Conservation (phyloP, 2,888 invertebrate genomes). For the Brachylomia viminalis region DNA sequence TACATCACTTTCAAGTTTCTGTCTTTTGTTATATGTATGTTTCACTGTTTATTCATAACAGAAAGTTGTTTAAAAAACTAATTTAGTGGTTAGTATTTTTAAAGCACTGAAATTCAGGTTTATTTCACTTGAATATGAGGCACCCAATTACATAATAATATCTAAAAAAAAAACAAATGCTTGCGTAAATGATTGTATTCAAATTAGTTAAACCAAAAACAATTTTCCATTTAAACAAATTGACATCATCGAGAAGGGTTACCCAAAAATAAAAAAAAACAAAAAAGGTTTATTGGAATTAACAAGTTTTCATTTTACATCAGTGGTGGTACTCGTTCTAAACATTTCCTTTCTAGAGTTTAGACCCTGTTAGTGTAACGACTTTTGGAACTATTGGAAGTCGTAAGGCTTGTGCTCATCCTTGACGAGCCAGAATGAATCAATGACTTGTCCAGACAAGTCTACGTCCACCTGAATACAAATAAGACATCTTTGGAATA, state of each 20-base stretch:
- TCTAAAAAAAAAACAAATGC: neutral
- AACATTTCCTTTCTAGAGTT: neutral
- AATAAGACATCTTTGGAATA: neutral
- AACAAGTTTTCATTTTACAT: no score
- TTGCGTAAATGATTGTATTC: constrained; percentile 16
- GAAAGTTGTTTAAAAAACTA: neutral
- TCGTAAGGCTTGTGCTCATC: constrained; percentile 13
- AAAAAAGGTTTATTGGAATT: no score
- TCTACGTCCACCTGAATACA: constrained; percentile 22
- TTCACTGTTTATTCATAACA: neutral
- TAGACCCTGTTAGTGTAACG: no score
- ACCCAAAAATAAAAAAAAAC: no score
- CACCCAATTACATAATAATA: neutral
- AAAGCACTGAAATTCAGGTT: neutral
- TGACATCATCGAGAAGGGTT: neutral
- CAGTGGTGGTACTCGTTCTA: no score
- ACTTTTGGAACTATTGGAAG: neutral
- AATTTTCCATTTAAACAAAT: neutral
- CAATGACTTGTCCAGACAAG: constrained; percentile 2
- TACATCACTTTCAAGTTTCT: constrained; percentile 19
- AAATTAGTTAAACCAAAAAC: neutral
- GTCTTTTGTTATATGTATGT: constrained; percentile 1
- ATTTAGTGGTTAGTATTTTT: constrained; percentile 6
- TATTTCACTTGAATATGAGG: constrained; percentile 14
- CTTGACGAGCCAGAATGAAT: constrained; percentile 29